A percentile compares a stretch with the other conserved stretches of the same genome.
These are phyloP conservation scores for Epinotia nisella DNA, from an alignment of 2,888 invertebrate species.

Conservation along the genomic window DNA sequence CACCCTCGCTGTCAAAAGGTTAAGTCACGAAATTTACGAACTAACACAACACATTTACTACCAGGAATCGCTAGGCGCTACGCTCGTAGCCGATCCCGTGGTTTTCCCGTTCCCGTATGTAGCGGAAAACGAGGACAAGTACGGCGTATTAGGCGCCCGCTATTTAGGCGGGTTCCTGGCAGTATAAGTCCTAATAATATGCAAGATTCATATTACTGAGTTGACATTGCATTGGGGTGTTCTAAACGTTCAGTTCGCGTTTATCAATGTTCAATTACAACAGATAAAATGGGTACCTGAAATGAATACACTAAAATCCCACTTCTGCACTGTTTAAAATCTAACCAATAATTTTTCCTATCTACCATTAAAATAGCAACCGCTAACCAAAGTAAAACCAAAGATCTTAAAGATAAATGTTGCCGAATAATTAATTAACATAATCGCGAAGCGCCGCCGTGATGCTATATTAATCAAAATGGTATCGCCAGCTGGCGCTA, in stretches of 20 bases:
- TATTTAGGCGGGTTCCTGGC: too few relatives aligned
- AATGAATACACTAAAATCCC: too few relatives aligned
- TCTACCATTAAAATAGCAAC: slow-evolving; percentile 15
- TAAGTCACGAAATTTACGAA: too few relatives aligned
- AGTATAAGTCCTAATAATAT: too few relatives aligned
- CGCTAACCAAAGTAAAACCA: slow-evolving; percentile 1
- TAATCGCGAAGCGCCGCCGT: slow-evolving; percentile 20
- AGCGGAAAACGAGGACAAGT: too few relatives aligned
- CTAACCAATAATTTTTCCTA: background rate
- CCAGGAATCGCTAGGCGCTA: too few relatives aligned
- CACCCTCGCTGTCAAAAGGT: too few relatives aligned
- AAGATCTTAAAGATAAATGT: slow-evolving; percentile 17
- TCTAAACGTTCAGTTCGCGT: background rate
- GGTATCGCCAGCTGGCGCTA: slow-evolving; percentile 23
- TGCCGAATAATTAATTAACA: slow-evolving; percentile 33
- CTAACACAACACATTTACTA: too few relatives aligned
- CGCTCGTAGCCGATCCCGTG: too few relatives aligned
- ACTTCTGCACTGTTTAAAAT: slow-evolving; percentile 1
- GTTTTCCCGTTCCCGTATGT: too few relatives aligned
- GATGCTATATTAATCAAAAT: slow-evolving; percentile 27
- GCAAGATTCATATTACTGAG: background rate
- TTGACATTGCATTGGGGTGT: background rate
- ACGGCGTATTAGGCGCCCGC: too few relatives aligned
- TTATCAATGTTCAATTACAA: background rate
- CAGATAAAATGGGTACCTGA: background rate